Percentiles rank a stretch among this genome's conserved stretches.
phyloP scores from a whole-genome alignment of 2,113 vertebrate species.

The Heterotis niloticus region DNA sequence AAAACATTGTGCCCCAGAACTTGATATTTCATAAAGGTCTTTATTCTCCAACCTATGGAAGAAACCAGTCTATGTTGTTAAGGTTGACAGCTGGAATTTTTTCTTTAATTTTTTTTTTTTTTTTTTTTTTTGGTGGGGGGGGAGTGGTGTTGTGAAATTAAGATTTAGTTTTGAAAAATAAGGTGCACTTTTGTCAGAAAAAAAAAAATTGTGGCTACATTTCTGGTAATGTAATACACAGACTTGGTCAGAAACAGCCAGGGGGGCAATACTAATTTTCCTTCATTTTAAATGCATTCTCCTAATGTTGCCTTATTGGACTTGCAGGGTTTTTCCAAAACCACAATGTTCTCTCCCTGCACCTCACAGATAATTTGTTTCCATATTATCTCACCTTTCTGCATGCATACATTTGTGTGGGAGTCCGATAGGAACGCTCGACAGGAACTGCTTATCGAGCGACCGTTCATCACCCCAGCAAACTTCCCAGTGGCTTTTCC shows the following conservation, averaged over 20 bases:
- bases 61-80: conserved; percentile 21
- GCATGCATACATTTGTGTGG: conserved; percentile 28
- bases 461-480: conserved; percentile 37
- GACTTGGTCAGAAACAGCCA: background rate
- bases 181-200: conserved; percentile 6
- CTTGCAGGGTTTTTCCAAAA: conserved; percentile 42
- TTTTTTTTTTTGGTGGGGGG: no score
- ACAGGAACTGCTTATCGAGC: conserved; percentile 35
- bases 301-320: conserved; percentile 26
- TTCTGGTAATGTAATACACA: conserved; percentile 20
- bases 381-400: conserved; percentile 27
- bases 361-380: conserved; percentile 32
- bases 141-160: conserved; percentile 23
- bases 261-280: conserved; percentile 22
- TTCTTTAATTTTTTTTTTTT: no score
- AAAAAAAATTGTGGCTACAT: conserved; percentile 35
- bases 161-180: conserved; percentile 34
- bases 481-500: conserved; percentile 45
- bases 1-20: no score
- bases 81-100: conserved; percentile 34
- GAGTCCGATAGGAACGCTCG: conserved; percentile 25
- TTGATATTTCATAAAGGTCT: background rate
- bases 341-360: conserved; percentile 19
- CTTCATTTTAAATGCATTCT: conserved; percentile 20
- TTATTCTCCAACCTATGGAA: conserved; percentile 25